Evolutionary conservation across 2,888 invertebrate species (phyloP).

Genomic region (Ethmia dodecea): DNA sequence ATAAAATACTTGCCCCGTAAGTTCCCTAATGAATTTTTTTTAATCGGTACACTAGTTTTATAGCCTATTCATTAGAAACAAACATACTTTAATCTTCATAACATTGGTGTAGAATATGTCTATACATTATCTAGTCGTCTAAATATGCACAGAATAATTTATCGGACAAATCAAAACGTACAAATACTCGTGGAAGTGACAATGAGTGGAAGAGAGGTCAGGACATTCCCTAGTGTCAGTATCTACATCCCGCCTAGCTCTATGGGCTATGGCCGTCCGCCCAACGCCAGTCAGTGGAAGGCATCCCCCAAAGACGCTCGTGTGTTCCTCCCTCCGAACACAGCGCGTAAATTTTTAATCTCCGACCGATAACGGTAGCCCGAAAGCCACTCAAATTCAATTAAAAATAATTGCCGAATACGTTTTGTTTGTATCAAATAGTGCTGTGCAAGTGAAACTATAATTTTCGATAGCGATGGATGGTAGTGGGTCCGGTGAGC

Average conservation of each 20-base stretch:
- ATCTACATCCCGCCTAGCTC: conserved; percentile 12
- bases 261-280: conserved; percentile 21
- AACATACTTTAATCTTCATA: no score
- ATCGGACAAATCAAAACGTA: no score
- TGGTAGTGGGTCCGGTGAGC: conserved; percentile 7
- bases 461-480: conserved; percentile 4
- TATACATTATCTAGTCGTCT: no score
- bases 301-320: conserved; percentile 20
- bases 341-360: conserved; percentile 62
- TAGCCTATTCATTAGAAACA: no score
- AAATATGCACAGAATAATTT: no score
- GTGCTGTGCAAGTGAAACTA: no score
- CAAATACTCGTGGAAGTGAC: no score
- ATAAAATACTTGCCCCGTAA: no score
- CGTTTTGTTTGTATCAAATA: conserved; percentile 1
- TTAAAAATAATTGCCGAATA: background rate
- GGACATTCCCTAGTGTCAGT: no score
- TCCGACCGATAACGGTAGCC: conserved; percentile 26
- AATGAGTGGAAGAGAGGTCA: background rate
- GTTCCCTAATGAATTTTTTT: no score
- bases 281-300: conserved; percentile 19
- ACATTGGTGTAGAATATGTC: no score
- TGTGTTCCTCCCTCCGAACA: conserved; percentile 16
- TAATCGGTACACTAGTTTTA: no score
- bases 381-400: background rate